phyloP scores from a whole-genome alignment of 2,113 vertebrate genomes.

The Tyto alba region DNA sequence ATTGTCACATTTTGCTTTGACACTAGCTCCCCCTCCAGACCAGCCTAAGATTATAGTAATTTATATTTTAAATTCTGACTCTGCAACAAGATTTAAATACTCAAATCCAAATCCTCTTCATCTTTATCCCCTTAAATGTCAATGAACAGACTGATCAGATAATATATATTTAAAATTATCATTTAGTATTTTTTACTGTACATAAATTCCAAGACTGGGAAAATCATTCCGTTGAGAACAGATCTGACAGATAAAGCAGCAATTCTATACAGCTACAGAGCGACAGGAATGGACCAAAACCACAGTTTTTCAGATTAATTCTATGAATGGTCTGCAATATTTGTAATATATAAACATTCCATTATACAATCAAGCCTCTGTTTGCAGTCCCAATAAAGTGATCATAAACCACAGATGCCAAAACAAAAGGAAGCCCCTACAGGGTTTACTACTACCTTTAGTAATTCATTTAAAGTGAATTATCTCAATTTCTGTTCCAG shows the following conservation, averaged over 20 bases:
- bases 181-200: background rate
- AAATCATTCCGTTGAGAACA: background rate
- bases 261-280: background rate
- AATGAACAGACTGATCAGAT: background rate
- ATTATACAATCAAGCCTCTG: background rate
- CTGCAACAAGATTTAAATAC: conserved; percentile 41
- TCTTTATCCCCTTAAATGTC: background rate
- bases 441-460: background rate
- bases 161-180: background rate
- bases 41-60: conserved; percentile 46
- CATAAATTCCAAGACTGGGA: background rate
- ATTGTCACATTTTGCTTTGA: conserved; percentile 66
- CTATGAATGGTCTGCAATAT: background rate
- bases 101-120: background rate
- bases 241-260: background rate
- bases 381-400: background rate
- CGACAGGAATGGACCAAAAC: background rate
- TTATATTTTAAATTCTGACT: conserved; percentile 37
- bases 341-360: background rate
- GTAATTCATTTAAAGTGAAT: background rate
- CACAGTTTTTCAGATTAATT: background rate
- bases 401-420: background rate
- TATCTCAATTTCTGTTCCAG: background rate
- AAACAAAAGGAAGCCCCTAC: background rate
- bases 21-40: conserved; percentile 83